A percentile compares a stretch with the other conserved stretches of the same genome.
Evolutionary conservation across 2,113 vertebrate genomes (phyloP).

Genomic region (Ramphastos sulfuratus): DNA sequence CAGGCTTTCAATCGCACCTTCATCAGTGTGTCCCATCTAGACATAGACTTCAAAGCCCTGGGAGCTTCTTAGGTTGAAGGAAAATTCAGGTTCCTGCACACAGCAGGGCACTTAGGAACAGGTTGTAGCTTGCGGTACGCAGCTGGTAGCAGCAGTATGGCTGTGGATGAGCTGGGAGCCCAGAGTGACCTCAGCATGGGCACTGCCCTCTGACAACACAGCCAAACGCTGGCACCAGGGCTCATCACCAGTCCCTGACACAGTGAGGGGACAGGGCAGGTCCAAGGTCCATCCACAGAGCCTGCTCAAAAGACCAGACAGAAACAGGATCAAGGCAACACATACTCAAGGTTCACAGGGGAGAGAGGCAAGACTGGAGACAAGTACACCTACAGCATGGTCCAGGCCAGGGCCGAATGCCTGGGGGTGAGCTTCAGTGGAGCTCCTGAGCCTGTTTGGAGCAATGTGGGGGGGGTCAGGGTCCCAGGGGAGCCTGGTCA

Average conservation of each 20-base stretch:
- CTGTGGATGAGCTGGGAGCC: background rate
- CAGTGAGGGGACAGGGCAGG: accelerated
- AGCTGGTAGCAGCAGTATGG: background rate
- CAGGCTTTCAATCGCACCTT: background rate
- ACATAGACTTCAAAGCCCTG: background rate
- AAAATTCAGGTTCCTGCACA: background rate
- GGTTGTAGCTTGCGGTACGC: accelerated
- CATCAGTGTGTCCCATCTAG: background rate
- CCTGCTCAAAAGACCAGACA: accelerated
- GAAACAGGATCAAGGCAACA: background rate
- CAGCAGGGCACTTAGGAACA: accelerated
- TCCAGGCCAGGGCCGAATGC: accelerated
- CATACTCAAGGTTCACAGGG: accelerated
- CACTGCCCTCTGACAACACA: background rate
- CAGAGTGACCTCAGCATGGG: background rate
- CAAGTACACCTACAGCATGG: accelerated
- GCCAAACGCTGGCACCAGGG: background rate
- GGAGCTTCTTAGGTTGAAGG: background rate
- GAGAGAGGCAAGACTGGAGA: background rate
- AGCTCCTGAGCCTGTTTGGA: background rate
- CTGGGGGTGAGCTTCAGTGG: background rate
- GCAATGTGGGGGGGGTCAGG: no score
- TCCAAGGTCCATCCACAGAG: accelerated
- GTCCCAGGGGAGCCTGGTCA: background rate
- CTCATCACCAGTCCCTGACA: background rate